Evolutionary conservation across 2,888 invertebrate species (phyloP).

Genomic region (Hirtodrosophila histrioides): DNA sequence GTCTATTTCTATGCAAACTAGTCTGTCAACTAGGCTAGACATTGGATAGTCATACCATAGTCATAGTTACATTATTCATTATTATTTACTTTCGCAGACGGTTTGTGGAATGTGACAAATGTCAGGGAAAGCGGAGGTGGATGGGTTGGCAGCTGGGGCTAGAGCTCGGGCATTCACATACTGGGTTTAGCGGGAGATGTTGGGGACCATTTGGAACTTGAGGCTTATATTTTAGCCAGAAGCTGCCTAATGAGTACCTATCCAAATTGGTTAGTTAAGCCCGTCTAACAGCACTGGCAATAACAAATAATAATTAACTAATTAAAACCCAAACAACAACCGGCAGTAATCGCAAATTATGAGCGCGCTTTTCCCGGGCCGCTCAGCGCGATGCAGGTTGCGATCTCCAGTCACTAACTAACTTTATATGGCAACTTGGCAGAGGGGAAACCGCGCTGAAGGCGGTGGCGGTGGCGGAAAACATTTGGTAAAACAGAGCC

Average conservation of each 20-base stretch:
- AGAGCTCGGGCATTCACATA: too few relatives aligned
- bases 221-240: background rate
- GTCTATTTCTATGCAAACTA: too few relatives aligned
- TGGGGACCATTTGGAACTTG: background rate
- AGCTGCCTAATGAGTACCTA: slow-evolving; percentile 17
- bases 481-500: slow-evolving; percentile 42
- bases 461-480: slow-evolving; percentile 28
- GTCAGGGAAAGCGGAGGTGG: background rate
- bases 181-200: background rate
- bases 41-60: too few relatives aligned
- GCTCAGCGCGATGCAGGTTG: slow-evolving; percentile 7
- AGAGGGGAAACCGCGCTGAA: slow-evolving; percentile 6
- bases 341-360: slow-evolving; percentile 59
- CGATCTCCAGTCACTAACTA: slow-evolving; percentile 11
- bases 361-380: slow-evolving; percentile 48
- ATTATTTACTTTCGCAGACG: too few relatives aligned
- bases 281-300: slow-evolving; percentile 41
- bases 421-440: slow-evolving; percentile 14
- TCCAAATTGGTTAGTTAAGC: slow-evolving; percentile 29
- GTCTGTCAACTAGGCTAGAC: too few relatives aligned
- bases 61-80: too few relatives aligned
- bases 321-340: slow-evolving; percentile 54
- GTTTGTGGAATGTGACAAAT: background rate
- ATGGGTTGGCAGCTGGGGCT: too few relatives aligned
- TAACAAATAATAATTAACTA: slow-evolving; percentile 67